phyloP scores from a whole-genome alignment of 2,888 invertebrate species.

The Pandemis heparana region DNA sequence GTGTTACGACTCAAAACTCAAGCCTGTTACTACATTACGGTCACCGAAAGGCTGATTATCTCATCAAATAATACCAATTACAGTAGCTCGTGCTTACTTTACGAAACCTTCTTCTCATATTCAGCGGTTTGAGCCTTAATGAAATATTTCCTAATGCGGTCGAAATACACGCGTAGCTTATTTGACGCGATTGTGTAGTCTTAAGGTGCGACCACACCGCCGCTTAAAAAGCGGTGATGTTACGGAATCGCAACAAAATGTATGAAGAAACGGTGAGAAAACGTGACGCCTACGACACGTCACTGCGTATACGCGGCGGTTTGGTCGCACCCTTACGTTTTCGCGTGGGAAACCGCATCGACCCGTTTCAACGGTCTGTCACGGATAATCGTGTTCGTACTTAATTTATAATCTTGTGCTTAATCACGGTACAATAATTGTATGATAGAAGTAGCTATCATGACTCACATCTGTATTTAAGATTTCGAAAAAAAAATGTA shows the following conservation, averaged over 20 bases:
- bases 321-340: no score
- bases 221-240: no score
- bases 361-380: slow-evolving; percentile 15
- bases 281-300: no score
- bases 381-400: slow-evolving; percentile 20
- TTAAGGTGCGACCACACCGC: no score
- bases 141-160: slow-evolving; percentile 34
- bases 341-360: slow-evolving; percentile 16
- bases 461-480: not conserved
- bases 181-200: slow-evolving; percentile 12
- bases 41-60: not conserved
- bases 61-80: not conserved
- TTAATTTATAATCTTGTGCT: slow-evolving; percentile 14
- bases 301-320: no score
- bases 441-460: not conserved
- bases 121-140: slow-evolving; percentile 11
- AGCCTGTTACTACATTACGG: not conserved
- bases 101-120: slow-evolving; percentile 21
- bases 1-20: no score
- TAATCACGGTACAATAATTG: slow-evolving; percentile 12
- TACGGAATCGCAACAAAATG: no score
- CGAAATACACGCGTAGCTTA: not conserved
- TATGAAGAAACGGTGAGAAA: no score
- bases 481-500: no score
- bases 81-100: not conserved